Evolutionary conservation across 1,140 invertebrate genomes (phyloP), one percentile per base, ranked within the genome.

Genomic region (Meteorus sp.): DNA sequence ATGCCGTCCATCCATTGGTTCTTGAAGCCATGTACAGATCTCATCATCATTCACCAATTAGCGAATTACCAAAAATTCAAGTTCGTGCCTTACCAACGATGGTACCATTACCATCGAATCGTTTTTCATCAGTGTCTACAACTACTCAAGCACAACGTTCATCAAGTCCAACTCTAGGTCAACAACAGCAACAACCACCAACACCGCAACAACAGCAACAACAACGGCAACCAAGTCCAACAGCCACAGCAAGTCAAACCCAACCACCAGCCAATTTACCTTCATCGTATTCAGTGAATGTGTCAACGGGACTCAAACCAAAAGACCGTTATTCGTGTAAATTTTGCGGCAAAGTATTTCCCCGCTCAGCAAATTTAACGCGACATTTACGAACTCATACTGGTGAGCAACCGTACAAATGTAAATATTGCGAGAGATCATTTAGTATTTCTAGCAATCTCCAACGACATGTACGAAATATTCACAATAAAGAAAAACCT

Each of bases 391-490:
- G 97, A 60, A 99, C 97, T 0, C 97, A 99, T 77, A 99, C 97
- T 0, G 97, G 97, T 15, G 97, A 99, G 73, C 93, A 98, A 75
- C 95, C 95, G 0, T 98, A 98, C 83, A 94, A 95, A 75, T 99
- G 97, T 81, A 93, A 96, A 73, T 98, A 97, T 81, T 99, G 97
- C 82, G 97, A 99, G 76, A 84, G 97, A 56, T 97, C 94, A 29
- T 99, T 99, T 81, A 97, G 94, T 71, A 99, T 99, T 78, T 97
- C 95, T 1, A 98, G 95, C 44, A 99, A 99, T 72, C 83, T 99
- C 23, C 98, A 99, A 78, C 86, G 98, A 48, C 98, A 99, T 80
- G 97, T 99, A 15, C 84, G 98, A 27, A 99, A 99, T 77, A 99
- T 99, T 64, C 98, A 99, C 79, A 98, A 99, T 81, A 98, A 97